Conservation (phyloP, 2,797 vertebrate genomes). For the Gymnothorax reevesii region DNA sequence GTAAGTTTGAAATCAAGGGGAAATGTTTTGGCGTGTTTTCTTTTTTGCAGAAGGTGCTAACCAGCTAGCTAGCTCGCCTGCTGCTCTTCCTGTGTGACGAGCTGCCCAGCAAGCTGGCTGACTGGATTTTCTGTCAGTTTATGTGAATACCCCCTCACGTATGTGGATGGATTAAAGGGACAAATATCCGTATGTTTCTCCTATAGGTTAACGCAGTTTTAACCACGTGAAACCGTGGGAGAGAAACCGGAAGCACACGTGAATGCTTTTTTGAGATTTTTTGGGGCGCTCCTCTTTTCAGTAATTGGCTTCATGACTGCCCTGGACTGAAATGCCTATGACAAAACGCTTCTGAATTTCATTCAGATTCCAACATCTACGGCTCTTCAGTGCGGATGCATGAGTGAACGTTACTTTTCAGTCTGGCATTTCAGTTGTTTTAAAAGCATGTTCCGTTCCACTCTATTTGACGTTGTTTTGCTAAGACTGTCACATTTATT, state of each 20-base stretch:
- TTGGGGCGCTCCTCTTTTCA: not conserved
- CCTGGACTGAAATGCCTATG: not conserved
- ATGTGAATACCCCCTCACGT: not conserved
- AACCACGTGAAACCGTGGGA: not conserved
- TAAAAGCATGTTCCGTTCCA: too few relatives aligned
- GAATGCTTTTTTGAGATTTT: not conserved
- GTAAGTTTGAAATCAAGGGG: not conserved
- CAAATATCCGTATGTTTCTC: not conserved
- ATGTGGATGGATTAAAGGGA: not conserved
- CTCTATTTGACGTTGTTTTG: too few relatives aligned
- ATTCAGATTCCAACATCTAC: not conserved
- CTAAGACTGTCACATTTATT: too few relatives aligned
- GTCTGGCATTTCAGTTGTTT: too few relatives aligned
- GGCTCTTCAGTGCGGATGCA: too few relatives aligned
- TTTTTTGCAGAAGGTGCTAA: conserved; percentile 8
- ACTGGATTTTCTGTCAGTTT: not conserved
- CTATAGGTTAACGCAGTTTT: not conserved
- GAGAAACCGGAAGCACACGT: conserved; percentile 14
- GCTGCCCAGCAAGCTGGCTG: not conserved
- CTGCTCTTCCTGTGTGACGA: not conserved
- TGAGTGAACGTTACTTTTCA: too few relatives aligned
- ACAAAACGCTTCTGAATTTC: not conserved
- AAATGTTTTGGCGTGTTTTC: not conserved
- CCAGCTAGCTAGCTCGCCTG: conserved; percentile 1
- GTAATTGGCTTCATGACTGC: not conserved